phyloP scores from a whole-genome alignment of 2,113 vertebrate species.

The Sinocyclocheilus anophthalmus region DNA sequence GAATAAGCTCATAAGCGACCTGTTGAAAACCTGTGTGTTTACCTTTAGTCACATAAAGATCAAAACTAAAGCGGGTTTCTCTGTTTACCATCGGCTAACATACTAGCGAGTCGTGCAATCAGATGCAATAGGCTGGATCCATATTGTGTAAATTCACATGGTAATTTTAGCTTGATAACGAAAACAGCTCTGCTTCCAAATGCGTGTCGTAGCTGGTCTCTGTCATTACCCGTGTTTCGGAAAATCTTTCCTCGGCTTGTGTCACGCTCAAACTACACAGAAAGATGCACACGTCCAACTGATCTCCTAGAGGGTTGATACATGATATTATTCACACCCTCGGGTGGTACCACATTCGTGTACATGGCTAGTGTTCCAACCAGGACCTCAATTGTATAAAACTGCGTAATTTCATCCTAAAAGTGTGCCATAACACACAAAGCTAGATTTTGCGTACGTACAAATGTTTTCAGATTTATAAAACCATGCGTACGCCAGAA shows the following conservation, averaged over 20 bases:
- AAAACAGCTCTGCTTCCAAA: not conserved
- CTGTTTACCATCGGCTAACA: constrained; percentile 15
- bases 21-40: constrained; percentile 14
- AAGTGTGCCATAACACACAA: too few species aligned
- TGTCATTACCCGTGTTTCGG: too few species aligned
- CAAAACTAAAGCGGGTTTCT: not conserved
- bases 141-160: not conserved
- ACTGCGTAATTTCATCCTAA: too few species aligned
- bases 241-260: too few species aligned
- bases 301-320: not conserved
- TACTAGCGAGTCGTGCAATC: not conserved
- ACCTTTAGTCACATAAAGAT: constrained; percentile 25
- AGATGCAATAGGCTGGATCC: not conserved
- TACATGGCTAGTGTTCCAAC: not conserved
- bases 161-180: constrained; percentile 1
- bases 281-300: too few species aligned
- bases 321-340: not conserved
- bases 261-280: too few species aligned
- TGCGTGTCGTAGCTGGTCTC: too few species aligned
- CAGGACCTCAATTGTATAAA: too few species aligned
- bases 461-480: too few species aligned
- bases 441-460: too few species aligned
- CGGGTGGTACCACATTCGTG: not conserved
- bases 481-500: too few species aligned
- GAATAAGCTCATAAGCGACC: constrained; percentile 12